These are phyloP conservation scores for Anoncus sp. DNA, from an alignment of 2,888 invertebrate genomes.

Conservation along the genomic window DNA sequence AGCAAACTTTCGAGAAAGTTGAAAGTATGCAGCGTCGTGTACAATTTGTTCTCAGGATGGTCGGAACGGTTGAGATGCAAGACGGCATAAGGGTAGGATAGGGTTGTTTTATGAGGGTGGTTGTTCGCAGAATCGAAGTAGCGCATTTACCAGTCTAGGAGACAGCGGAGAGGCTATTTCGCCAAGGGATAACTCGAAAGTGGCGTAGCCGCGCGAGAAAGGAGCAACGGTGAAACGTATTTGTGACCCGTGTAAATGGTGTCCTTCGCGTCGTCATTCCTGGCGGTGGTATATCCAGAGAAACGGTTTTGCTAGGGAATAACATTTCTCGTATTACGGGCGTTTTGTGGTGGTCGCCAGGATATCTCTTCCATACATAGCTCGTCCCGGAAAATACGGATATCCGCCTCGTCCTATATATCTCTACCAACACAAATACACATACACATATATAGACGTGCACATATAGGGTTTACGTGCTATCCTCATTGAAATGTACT, in stretches of 20 bases:
- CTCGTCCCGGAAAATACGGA: constrained; percentile 40
- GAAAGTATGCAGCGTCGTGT: neutral
- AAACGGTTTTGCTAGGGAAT: constrained; percentile 46
- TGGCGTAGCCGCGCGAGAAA: constrained; percentile 39
- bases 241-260: constrained; percentile 55
- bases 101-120: constrained; percentile 52
- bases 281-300: constrained; percentile 23
- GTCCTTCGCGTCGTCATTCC: constrained; percentile 31
- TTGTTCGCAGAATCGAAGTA: constrained; percentile 52
- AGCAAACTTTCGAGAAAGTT: neutral
- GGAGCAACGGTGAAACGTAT: constrained; percentile 52
- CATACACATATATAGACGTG: neutral
- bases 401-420: constrained; percentile 17
- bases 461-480: constrained; percentile 38
- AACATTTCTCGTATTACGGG: constrained; percentile 44
- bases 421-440: neutral
- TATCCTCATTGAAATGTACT: constrained; percentile 43
- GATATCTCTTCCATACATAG: constrained; percentile 29
- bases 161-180: constrained; percentile 53
- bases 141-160: constrained; percentile 51
- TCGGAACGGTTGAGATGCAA: constrained; percentile 1
- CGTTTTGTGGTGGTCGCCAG: constrained; percentile 31
- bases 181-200: constrained; percentile 56
- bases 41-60: constrained; percentile 22
- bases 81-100: constrained; percentile 14